Evolutionary conservation across 2,888 invertebrate species (phyloP).

Genomic region (Cantharis flavilabris): DNA sequence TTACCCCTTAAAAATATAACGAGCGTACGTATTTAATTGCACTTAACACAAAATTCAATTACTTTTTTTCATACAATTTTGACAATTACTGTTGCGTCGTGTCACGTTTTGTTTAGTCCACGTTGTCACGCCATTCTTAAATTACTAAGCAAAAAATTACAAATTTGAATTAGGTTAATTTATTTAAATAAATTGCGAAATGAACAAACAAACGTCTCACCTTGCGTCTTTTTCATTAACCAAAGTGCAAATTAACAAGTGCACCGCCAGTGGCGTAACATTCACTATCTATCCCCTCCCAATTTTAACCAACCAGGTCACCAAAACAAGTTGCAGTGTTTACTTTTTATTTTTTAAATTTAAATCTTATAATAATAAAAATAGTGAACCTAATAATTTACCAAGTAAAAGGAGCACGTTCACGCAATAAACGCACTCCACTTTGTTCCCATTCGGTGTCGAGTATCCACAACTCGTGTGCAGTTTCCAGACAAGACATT

Average conservation of each 20-base stretch:
- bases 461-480: constrained; percentile 90
- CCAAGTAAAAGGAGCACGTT: constrained; percentile 92
- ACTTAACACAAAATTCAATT: constrained; percentile 7
- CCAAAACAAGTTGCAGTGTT: not conserved
- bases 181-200: not conserved
- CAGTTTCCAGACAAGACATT: constrained; percentile 90
- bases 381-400: constrained; percentile 48
- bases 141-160: not conserved
- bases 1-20: not conserved
- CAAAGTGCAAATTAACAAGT: not conserved
- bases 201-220: not conserved
- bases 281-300: not conserved
- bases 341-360: not conserved
- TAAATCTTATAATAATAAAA: not conserved
- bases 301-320: not conserved
- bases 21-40: constrained; percentile 6
- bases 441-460: constrained; percentile 83
- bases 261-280: not conserved
- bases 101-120: not conserved
- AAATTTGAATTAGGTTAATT: not conserved
- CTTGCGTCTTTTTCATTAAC: not conserved
- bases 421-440: constrained; percentile 84
- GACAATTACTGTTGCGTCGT: not conserved
- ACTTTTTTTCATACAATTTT: not conserved
- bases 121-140: constrained; percentile 4